Conservation (phyloP, 2,888 invertebrate genomes). For the Pyrochroa serraticornis region DNA sequence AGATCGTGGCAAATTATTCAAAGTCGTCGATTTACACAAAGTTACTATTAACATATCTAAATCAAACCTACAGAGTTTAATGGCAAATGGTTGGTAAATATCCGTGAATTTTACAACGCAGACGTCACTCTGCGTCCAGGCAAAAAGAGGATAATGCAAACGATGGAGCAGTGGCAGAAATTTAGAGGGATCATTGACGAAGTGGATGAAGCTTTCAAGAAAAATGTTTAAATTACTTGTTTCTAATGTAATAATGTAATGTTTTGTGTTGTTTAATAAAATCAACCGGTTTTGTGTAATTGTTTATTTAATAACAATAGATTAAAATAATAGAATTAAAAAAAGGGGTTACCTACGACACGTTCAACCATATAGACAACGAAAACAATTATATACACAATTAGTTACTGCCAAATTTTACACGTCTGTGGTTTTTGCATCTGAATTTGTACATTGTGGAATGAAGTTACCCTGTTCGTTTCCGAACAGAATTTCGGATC, state of each 20-base stretch:
- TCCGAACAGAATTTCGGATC: constrained; percentile 68
- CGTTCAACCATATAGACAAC: constrained; percentile 10
- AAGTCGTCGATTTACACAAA: constrained; percentile 91
- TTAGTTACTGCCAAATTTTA: constrained; percentile 5
- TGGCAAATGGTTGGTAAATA: constrained; percentile 83
- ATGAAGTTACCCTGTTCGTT: constrained; percentile 45
- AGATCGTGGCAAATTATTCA: constrained; percentile 62
- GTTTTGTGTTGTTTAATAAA: too few relatives aligned
- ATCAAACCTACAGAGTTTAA: constrained; percentile 84
- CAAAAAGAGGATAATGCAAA: constrained; percentile 87
- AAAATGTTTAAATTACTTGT: constrained; percentile 42
- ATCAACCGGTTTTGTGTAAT: too few relatives aligned
- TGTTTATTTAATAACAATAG: constrained; percentile 12
- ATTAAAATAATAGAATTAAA: constrained; percentile 23
- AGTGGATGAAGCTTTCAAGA: constrained; percentile 67
- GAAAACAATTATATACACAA: constrained; percentile 17
- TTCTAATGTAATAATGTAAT: not conserved
- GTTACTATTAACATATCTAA: constrained; percentile 93
- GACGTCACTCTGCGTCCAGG: constrained; percentile 82
- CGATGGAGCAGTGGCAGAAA: constrained; percentile 79
- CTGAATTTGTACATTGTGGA: constrained; percentile 19
- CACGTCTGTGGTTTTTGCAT: too few relatives aligned
- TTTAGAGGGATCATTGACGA: constrained; percentile 71
- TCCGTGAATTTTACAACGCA: constrained; percentile 83
- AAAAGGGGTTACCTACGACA: too few relatives aligned